Evolutionary conservation across 2,797 vertebrate genomes (phyloP), one percentile per base, ranked within the genome.

Genomic region (Microctenopoma stevenorrisi): DNA sequence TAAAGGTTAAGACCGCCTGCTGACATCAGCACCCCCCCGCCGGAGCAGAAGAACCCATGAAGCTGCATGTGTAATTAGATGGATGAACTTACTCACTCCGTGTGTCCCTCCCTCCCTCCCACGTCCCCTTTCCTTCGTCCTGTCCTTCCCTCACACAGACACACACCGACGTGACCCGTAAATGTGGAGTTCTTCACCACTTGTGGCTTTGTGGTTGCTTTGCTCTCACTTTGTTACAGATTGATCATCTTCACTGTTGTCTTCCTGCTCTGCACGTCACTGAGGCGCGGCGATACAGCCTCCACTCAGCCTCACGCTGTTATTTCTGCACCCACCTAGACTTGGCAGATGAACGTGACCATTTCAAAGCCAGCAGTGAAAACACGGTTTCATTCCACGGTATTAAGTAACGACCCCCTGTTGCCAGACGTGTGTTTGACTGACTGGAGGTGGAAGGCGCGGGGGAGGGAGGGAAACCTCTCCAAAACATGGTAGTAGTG

Each of bases 1-100:
- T 84, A 82, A 66, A 67, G 86, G 85, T 67, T 65, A 43, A 87
- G 54, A 75, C 88, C 88, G 78, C 76, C 82, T 81, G 84, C 64
- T 94, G 92, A 94, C 93, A 93, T 94, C 93, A 94, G 64, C 83
- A 76, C 83, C 85, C 59, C 83, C 80, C 86, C 79, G 82, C 74
- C 49, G 83, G 59, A 79, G 84, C 52, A 85, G 79, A 84, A 73
- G 79, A 82, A 70, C 49, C 83, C 87, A 78, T 74, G 58, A 38
- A 37, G 68, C 82, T 88, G 85, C 71, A 79, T 78, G 54, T 88
- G 79, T 86, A 91, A 91, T 90, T 74, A 90, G 81, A 76, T 44
- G 79, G 80, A 86, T 82, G 77, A 65, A 81, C 68, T 86, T 86
- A 88, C 88, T 87, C 84, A 88, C 82, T 76, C 25, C 16, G 43